Evolutionary conservation across 2,797 vertebrate species (phyloP), one percentile per base, ranked within the genome.

Genomic region (Borostomias antarcticus): DNA sequence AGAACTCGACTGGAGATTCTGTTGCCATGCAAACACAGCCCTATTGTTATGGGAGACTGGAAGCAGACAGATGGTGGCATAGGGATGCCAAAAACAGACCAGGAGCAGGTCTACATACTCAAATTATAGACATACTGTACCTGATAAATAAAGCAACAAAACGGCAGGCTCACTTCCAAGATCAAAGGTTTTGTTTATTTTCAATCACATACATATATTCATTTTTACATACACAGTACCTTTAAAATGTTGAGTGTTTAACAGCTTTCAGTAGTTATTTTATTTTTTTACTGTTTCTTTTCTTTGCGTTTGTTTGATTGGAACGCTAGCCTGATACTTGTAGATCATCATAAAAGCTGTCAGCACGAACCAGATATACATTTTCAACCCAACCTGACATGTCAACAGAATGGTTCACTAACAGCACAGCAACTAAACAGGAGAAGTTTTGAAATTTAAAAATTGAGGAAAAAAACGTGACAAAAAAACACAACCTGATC

Each of bases 141-240:
- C 29, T 11, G 15, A 58, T 45, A 25, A 59, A 65, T 19, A 19
- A 10, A 51, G 23, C 70, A 65, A 76, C 67, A 61, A 81, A 75
- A 68, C 47, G 72, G 58, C 43, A 53, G 50, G 60, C 58, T 0
- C 11, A 4, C 15, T 68, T 84, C 86, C 90, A 92, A 91, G 91
- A 88, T 93, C 86, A 91, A 92, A 93, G 86, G 70, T 91, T 92
- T 90, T 87, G 66, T 91, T 94, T 93, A 92, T 94, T 95, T 93
- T 94, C 88, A 92, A 75, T 92, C 92, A 94, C 90, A 92, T 90
- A 94, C 91, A 92, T 86, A 87, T 81, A 91, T 85, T 89, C 77
- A 82, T 74, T 83, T 92, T 85, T 93, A 95, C 86, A 91, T 88
- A 93, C 81, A 93, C 90, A 93, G 86, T 89, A 92, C 89, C 86